Evolutionary conservation across 2,888 invertebrate species (phyloP), one percentile per base, ranked within the genome.

Genomic region (Penaeus monodon): DNA sequence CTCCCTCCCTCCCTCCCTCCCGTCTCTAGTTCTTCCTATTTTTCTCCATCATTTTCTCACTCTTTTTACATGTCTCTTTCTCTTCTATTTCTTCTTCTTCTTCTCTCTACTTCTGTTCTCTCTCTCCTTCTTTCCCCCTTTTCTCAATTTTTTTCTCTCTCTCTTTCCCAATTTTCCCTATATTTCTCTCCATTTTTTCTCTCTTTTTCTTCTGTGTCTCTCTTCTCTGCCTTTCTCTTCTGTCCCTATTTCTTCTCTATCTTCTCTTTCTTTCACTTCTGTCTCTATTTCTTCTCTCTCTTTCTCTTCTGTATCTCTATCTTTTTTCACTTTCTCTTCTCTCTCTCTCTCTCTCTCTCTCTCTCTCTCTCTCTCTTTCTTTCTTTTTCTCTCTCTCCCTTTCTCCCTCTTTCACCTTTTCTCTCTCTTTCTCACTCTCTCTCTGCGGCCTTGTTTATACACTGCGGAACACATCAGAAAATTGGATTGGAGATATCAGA

Each of bases 301-400:
- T 24, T n/a, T 49, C 6, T 57, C 49, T 1, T 14, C 29, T 64
- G 27, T 64, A 22, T 73, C 63, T 44, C 57, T 63, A n/a, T 29
- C 29, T 68, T 17, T 63, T 81, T 76, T 77, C 65, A 76, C 84
- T 63, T 64, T 70, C 57, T 81, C 57, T 82, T 66, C 66, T 85
- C 79, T 64, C 79, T 64, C 64, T 79, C 14, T 64, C 79, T 79
- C 65, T 64, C 6, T 29, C 63, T 38, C 33, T 38, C 33, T 38
- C 33, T 38, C 65, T 78, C 22, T 66, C 84, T 74, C 81, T 74
- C 82, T 86, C 73, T 63, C 77, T 68, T 81, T 70, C 84, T 63
- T 66, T 85, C 79, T 64, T 65, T 27, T 33, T 79, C 64, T 64
- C 79, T 63, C 79, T 64, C 63, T 79, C 64, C 33, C 65, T 33